Base-by-base conservation (phyloP, 2,113 vertebrate genomes). In the Ptyas mucosa region DNA sequence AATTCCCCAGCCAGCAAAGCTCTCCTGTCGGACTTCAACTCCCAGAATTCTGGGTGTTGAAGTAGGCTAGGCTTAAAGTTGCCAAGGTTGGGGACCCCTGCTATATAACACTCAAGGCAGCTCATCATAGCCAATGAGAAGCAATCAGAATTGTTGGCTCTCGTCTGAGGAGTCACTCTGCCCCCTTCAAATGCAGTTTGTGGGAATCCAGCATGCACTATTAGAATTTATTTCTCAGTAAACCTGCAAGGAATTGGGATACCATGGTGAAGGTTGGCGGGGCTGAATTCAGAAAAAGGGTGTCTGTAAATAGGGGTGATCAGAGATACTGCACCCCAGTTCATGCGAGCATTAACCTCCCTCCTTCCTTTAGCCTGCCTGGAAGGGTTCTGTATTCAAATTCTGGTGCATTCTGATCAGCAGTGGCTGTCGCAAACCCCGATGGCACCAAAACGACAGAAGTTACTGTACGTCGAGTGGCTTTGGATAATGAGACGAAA, bases 231-330 rank as follows among this genome's bases (percentile, higher is more conserved):
- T 26, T 69, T 69, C 5, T 69, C 64, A 34, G 64, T 29, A 69
- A 34, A 69, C n/a, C 64, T 69, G 64, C 64, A n/a, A 69, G 64
- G 29, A 15, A 69, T n/a, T 29, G 61, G 29, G 29, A 14, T 69
- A 14, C 1, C 0, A 1, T 15, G 4, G 1, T 69, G 61, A 4
- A n/a, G 1, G 61, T 14, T 2, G 0, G 11, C 0, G 3, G 64
- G 64, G 64, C 29, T 34, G 64, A 69, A 69, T 69, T 69, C 26
- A 5, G 64, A 7, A 69, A 69, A 69, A 34, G 64, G 29, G 14
- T 75, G 14, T 75, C n/a, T 75, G 14, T 75, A 34, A 75, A 75
- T n/a, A 69, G 12, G 12, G 12, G 3, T 69, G 64, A n/a, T 29
- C 29, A n/a, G 64, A n/a, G 64, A 69, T 69, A 69, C 12, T 14